Evolutionary conservation across 2,888 invertebrate species (phyloP).

Genomic region (Ommatoiulus sabulosus): DNA sequence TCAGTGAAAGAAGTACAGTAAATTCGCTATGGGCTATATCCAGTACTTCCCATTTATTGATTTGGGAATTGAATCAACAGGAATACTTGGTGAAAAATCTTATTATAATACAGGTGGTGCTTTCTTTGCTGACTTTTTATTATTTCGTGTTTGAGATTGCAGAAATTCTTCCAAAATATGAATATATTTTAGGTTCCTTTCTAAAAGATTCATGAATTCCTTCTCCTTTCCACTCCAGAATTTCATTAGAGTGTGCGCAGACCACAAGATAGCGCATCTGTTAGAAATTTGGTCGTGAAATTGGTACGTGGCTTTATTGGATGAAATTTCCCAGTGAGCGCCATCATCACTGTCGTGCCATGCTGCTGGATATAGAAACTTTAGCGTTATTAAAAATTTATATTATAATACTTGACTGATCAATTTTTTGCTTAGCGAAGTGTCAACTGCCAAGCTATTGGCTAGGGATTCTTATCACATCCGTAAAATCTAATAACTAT

Average conservation of each 20-base stretch:
- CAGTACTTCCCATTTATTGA: not conserved
- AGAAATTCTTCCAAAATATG: not conserved
- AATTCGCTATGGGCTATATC: not conserved
- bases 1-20: not conserved
- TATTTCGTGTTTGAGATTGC: not conserved
- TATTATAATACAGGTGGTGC: not conserved
- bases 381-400: not conserved
- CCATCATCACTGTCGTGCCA: not conserved
- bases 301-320: not conserved
- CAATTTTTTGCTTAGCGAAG: not conserved
- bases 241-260: not conserved
- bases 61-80: not conserved
- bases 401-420: not conserved
- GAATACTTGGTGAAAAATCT: not conserved
- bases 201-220: not conserved
- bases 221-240: constrained; percentile 12
- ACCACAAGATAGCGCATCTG: not conserved
- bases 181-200: not conserved
- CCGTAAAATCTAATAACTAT: not conserved
- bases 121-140: not conserved
- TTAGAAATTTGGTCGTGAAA: constrained; percentile 1
- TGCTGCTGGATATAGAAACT: not conserved
- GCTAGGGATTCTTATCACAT: not conserved
- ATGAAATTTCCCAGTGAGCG: not conserved
- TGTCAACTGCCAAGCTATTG: not conserved